Evolutionary conservation across 2,888 invertebrate species (phyloP), one percentile per base, ranked within the genome.

Genomic region (Tipula unca): DNA sequence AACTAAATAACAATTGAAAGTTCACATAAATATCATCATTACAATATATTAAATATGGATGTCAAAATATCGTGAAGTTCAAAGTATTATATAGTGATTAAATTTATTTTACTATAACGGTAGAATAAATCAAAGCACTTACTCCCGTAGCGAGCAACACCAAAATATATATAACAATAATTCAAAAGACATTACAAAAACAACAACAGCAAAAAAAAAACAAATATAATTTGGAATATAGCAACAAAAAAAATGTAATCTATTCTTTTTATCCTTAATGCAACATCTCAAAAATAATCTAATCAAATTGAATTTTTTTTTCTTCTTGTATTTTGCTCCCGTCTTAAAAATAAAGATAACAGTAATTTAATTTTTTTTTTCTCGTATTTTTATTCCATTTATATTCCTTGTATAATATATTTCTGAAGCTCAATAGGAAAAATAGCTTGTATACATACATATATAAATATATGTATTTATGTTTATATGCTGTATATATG

Each of bases 341-440:
- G 25, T 69, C 69, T 69, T 69, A 69, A 69, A 69, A 69, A 69
- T 69, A 69, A 69, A 69, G 69, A 69, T 69, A 69, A 69, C 69
- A 69, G 69, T 69, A 69, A 69, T 69, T 69, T 69, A 69, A 69
- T 69, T 69, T 54, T 54, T 54, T 69, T 69, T 69, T 69, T 8
- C 69, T 69, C 69, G 69, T 69, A 69, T 69, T 69, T 69, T 69
- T 69, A 69, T 69, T 69, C 69, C 69, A 69, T 69, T 69, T 69
- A 69, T 69, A 69, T 69, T 69, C 69, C 69, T 69, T 25, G 69
- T 69, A 69, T 69, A 69, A 69, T 69, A 69, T 69, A 8, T 25
- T 25, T 69, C 69, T 69, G 69, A 69, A 69, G 25, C 69, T 69
- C 69, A 25, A 69, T 69, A 69, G 69, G 69, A 69, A 69, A 69